Conservation (phyloP, 2,888 invertebrate species). For the Drosophila austrosaltans region DNA sequence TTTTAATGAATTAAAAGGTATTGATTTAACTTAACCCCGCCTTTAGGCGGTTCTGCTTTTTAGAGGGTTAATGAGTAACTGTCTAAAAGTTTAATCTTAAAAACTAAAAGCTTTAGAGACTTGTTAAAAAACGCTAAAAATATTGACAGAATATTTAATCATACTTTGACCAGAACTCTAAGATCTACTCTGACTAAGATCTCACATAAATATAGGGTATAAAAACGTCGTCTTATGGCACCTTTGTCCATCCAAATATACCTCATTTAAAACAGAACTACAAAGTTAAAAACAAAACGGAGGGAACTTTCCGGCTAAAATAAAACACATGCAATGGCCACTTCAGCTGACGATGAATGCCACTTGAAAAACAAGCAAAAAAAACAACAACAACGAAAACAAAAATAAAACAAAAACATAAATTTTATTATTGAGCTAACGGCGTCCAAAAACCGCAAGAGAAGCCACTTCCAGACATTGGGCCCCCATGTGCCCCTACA, state of each 20-base stretch:
- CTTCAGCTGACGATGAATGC: conserved; percentile 39
- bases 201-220: too few relatives aligned
- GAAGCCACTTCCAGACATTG: conserved; percentile 44
- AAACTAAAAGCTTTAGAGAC: too few relatives aligned
- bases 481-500: conserved; percentile 7
- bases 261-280: neutral
- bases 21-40: too few relatives aligned
- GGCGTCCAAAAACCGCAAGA: conserved; percentile 43
- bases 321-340: conserved; percentile 35
- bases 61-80: too few relatives aligned
- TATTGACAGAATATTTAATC: too few relatives aligned
- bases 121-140: too few relatives aligned
- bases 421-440: conserved; percentile 64
- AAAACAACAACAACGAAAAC: conserved; percentile 29
- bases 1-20: too few relatives aligned
- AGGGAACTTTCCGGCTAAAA: neutral
- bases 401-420: conserved; percentile 44
- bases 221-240: neutral
- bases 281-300: neutral
- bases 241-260: neutral
- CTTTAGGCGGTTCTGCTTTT: too few relatives aligned
- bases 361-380: conserved; percentile 51
- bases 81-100: too few relatives aligned
- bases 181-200: too few relatives aligned
- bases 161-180: too few relatives aligned